phyloP scores from a whole-genome alignment of 53 echinoderm and acorn worm species.

The Holothuria leucospilota region DNA sequence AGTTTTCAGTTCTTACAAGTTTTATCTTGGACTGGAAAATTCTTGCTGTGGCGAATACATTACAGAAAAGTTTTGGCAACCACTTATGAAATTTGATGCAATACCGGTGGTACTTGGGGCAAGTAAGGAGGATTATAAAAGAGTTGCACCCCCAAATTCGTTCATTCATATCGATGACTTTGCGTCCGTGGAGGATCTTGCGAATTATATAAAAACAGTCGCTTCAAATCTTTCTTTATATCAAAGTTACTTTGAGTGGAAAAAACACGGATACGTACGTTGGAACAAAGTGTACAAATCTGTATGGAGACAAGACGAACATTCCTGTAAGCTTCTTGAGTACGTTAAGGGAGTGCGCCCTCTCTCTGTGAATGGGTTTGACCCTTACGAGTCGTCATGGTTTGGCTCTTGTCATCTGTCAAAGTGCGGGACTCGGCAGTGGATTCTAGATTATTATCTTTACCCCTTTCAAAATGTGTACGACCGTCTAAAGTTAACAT shows the following conservation, averaged over 20 bases:
- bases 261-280: slow-evolving; percentile 19
- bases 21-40: slow-evolving; percentile 25
- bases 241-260: slow-evolving; percentile 43
- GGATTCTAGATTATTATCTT: slow-evolving; percentile 14
- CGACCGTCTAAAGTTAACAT: not conserved
- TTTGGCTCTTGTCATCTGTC: slow-evolving; percentile 15
- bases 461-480: slow-evolving; percentile 8
- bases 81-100: not conserved
- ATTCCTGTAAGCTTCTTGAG: slow-evolving; percentile 14
- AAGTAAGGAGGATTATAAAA: slow-evolving; percentile 17
- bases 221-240: slow-evolving; percentile 17
- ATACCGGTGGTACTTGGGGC: slow-evolving; percentile 28
- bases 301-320: not conserved
- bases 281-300: not conserved
- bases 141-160: slow-evolving; percentile 30
- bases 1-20: slow-evolving; percentile 5
- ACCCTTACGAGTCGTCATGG: slow-evolving; percentile 6
- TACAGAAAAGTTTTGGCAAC: slow-evolving; percentile 37
- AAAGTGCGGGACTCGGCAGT: not conserved
- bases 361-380: not conserved
- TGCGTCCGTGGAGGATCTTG: not conserved
- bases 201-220: slow-evolving; percentile 2
- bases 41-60: slow-evolving; percentile 21
- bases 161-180: slow-evolving; percentile 30
- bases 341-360: slow-evolving; percentile 7